Evolutionary conservation across 2,888 invertebrate genomes (phyloP), one percentile per base, ranked within the genome.

Genomic region (Cheilosia vulpina): DNA sequence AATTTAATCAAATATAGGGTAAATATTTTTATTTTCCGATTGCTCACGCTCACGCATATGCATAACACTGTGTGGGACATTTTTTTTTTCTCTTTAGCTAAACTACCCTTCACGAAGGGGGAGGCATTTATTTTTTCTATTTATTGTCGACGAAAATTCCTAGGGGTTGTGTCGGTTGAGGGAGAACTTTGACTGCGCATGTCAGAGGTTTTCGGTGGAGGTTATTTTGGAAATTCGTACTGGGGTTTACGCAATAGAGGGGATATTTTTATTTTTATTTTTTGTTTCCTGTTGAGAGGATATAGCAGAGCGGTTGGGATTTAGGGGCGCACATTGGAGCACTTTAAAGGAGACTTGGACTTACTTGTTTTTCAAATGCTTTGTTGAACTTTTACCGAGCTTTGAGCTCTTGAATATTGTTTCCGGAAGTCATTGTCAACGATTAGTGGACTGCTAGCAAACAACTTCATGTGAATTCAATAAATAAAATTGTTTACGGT

Each of bases 41-140:
- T 57, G 15, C 4, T 21, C 13, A 65, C 34, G 38, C 13, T 41
- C 31, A 60, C 43, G 47, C 73, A 27, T 27, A 27, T 6, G 31
- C 13, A 63, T 41, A 24, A 34, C 58, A 21, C 19, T 17, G 17
- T 47, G 47, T 17, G 65, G 52, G 65, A 62, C 19, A 47, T 60
- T 82, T 82, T 82, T 82, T 82, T 24, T 77, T 81, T 82, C 82
- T 82, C 82, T 82, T 82, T 66, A 68, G 53, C 52, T 60, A 77
- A 82, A 75, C 53, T 60, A 82, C 62, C 82, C 72, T 78, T 57
- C 9, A n/a, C 21, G 6, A 53, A 78, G 63, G 55, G 68, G 66
- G 60, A 47, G 45, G 2, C 13, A 34, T 57, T 63, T 68, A 55
- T 50, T n/a, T 31, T 45, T 19, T 52, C 62, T 47, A n/a, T 38